Evolutionary conservation across 2,113 vertebrate species (phyloP), one percentile per base, ranked within the genome.

Genomic region (Stigmatopora nigra): DNA sequence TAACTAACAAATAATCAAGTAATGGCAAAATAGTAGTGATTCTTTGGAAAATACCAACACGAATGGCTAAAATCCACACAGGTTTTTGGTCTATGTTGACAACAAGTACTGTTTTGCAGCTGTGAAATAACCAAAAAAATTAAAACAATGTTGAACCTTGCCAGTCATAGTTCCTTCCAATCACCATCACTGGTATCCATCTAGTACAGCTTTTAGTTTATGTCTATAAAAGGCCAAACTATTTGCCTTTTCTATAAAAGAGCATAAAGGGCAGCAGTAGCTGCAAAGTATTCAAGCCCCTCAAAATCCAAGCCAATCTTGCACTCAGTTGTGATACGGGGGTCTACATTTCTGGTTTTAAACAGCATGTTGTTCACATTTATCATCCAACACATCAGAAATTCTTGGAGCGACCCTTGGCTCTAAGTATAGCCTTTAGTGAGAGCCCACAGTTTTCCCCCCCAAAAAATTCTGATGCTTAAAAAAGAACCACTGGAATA

Each of bases 401-500:
- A 56, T 31, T 56, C 53, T 35, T 56, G 53, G 53, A 31, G 22
- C 25, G 53, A 56, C 22, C 15, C 22, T 0, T 16, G 53, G 25
- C 25, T 56, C 53, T 56, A 56, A 56, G 13, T 56, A 31, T 56
- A 56, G 53, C 31, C 31, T 31, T 31, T 2, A 31, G 53, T 31
- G 61, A 68, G 61, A 68, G 63, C 51, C 38, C 31, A 51, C 58
- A 25, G 14, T 46, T 73, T 56, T 68, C 56, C 63, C 25, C 25
- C 25, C n/a, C n/a, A n/a, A 7, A 11, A 12, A 19, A 45, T 48
- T 35, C 65, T 55, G 67, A 51, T 65, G 58, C 61, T 70, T 56
- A 71, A 41, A 59, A 41, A 67, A 70, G 10, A 25, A 13, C 19
- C 68, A 4, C 55, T 57, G 52, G 71, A 79, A 79, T 47, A 66